These are phyloP conservation scores for Neostethus bicornis DNA, from an alignment of 2,797 vertebrate species.

Conservation along the genomic window DNA sequence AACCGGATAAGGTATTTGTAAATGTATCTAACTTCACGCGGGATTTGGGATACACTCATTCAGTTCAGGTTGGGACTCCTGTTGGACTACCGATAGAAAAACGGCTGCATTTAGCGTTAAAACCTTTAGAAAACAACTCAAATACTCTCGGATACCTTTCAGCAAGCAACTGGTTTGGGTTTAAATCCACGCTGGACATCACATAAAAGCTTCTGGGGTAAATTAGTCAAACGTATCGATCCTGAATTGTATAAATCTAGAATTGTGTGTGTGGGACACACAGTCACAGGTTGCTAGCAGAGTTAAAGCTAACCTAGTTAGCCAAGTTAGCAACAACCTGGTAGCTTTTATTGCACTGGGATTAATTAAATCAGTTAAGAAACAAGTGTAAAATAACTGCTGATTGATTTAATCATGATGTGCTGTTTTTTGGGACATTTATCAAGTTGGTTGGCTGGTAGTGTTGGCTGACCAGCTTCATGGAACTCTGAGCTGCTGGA, in stretches of 20 bases:
- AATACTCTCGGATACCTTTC: background rate
- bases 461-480: conserved; percentile 66
- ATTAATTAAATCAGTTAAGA: background rate
- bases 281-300: conserved; percentile 65
- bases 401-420: conserved; percentile 35
- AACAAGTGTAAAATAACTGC: conserved; percentile 1
- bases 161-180: background rate
- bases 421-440: conserved; percentile 49
- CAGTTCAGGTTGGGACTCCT: conserved; percentile 42
- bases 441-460: conserved; percentile 63
- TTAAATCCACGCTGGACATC: background rate
- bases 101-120: background rate
- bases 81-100: conserved; percentile 22
- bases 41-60: conserved; percentile 10
- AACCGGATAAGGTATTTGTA: background rate
- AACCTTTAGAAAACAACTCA: conserved; percentile 24
- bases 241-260: background rate
- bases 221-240: conserved; percentile 6
- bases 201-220: background rate
- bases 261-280: conserved; percentile 9
- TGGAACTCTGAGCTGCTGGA: conserved; percentile 18
- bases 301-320: conserved; percentile 43
- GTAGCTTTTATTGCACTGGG: conserved; percentile 17
- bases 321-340: conserved; percentile 47
- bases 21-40: background rate